Percentiles rank a stretch among this genome's conserved stretches.
phyloP scores from a whole-genome alignment of 2,797 vertebrate genomes.

The Podarcis lilfordi region DNA sequence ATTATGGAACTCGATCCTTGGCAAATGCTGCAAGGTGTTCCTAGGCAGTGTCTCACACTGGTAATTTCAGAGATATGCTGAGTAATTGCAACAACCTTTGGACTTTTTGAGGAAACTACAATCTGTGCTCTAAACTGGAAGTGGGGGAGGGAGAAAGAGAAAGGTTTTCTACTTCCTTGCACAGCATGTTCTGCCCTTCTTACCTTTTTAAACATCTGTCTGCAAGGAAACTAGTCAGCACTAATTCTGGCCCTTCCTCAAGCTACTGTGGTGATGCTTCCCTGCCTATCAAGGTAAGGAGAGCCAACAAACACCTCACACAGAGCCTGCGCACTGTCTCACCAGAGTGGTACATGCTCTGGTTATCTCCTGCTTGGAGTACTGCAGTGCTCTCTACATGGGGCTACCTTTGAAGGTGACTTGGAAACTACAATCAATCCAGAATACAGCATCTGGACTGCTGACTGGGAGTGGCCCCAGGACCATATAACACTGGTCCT shows the following conservation, averaged over 20 bases:
- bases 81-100: background rate
- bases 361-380: too few species aligned
- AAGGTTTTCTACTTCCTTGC: background rate
- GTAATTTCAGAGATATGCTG: background rate
- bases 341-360: too few species aligned
- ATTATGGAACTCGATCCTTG: background rate
- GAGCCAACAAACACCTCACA: too few species aligned
- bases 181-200: background rate
- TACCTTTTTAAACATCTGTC: background rate
- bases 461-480: too few species aligned
- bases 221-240: fast-evolving
- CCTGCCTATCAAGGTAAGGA: too few species aligned
- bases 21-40: background rate
- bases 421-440: too few species aligned
- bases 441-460: too few species aligned
- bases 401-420: too few species aligned
- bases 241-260: background rate
- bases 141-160: background rate
- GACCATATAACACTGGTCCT: too few species aligned
- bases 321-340: too few species aligned
- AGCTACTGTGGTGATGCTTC: background rate
- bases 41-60: background rate
- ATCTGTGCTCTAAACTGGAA: background rate
- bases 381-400: too few species aligned
- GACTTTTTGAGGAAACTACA: background rate